Percentiles rank a stretch among this genome's conserved stretches.
These are phyloP conservation scores for Okapia johnstoni DNA, from an alignment of 2,113 vertebrate species.

Conservation along the genomic window DNA sequence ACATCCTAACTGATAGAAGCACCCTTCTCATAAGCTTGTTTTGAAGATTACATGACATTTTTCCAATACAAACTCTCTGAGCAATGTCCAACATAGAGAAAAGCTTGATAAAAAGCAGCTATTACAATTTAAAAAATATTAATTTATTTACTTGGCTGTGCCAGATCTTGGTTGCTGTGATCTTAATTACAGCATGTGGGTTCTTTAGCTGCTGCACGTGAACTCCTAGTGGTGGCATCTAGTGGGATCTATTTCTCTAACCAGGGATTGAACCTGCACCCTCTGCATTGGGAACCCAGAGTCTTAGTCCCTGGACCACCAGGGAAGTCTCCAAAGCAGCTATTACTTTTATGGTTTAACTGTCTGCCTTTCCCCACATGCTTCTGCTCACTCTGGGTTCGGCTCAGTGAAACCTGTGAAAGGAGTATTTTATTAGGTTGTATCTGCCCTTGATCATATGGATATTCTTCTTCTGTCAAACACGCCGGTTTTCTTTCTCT, in stretches of 20 bases:
- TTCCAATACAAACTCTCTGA: not conserved
- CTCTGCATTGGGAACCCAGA: not conserved
- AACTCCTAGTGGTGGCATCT: not conserved
- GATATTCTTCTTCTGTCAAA: not conserved
- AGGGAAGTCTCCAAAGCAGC: not conserved
- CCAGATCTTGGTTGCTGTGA: not conserved
- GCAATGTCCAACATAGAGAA: not conserved
- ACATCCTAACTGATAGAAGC: not conserved
- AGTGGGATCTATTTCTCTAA: not conserved
- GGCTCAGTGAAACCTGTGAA: not conserved
- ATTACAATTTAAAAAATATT: not conserved
- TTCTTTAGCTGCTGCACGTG: not conserved
- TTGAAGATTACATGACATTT: not conserved
- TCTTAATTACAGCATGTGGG: not conserved
- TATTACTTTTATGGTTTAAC: not conserved
- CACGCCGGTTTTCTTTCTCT: not conserved
- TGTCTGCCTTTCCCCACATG: not conserved
- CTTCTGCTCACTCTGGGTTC: not conserved
- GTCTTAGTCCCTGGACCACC: not conserved
- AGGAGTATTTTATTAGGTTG: not conserved
- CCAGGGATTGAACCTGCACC: not conserved
- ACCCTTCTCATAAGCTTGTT: not conserved
- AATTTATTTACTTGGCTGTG: not conserved
- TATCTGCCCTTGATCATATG: not conserved
- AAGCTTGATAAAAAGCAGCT: not conserved